phyloP scores from a whole-genome alignment of 2,888 invertebrate species.

The Sisyra nigra region DNA sequence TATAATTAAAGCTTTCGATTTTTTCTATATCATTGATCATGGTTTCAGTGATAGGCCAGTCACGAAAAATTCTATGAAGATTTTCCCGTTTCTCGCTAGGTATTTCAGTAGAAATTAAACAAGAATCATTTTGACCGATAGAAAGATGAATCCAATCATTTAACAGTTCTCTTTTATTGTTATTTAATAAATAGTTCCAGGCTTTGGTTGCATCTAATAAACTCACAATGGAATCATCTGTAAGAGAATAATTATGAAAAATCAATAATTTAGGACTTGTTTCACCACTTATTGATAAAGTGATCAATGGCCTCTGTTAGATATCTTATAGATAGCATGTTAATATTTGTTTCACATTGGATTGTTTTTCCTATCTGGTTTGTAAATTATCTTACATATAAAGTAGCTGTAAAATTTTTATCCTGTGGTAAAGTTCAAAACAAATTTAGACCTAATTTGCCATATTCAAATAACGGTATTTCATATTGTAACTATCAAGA shows the following conservation, averaged over 20 bases:
- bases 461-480: too few species aligned
- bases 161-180: conserved; percentile 40
- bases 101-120: conserved; percentile 28
- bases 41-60: conserved; percentile 35
- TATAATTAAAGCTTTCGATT: conserved; percentile 31
- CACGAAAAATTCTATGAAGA: conserved; percentile 33
- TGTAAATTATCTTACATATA: too few species aligned
- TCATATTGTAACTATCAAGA: too few species aligned
- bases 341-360: too few species aligned
- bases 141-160: conserved; percentile 43
- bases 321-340: too few species aligned
- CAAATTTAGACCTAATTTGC: too few species aligned
- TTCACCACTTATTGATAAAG: too few species aligned
- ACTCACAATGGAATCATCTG: conserved; percentile 34
- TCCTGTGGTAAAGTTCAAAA: too few species aligned
- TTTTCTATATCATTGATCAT: conserved; percentile 37
- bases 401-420: too few species aligned
- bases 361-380: too few species aligned
- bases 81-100: conserved; percentile 23
- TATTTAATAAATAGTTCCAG: conserved; percentile 43
- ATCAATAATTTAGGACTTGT: too few species aligned
- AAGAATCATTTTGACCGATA: conserved; percentile 25
- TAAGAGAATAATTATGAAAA: conserved; percentile 18
- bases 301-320: too few species aligned
- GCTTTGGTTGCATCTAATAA: conserved; percentile 34